Evolutionary conservation across 1,140 invertebrate genomes (phyloP).

Genomic region (Zaprionus inermis): DNA sequence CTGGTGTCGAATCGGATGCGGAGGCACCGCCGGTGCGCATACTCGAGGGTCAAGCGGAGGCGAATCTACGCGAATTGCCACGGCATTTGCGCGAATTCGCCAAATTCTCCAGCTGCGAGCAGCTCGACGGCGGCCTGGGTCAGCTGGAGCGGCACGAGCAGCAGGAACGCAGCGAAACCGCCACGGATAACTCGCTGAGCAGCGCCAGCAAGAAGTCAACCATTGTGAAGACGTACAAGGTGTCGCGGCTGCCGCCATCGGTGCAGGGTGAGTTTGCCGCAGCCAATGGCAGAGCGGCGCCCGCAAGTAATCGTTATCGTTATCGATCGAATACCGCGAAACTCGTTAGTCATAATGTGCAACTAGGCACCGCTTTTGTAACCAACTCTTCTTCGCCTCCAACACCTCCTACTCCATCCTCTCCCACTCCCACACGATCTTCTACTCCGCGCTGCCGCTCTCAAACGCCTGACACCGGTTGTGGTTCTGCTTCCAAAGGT

Average conservation of each 20-base stretch:
- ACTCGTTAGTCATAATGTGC: constrained; percentile 73
- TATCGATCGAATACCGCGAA: constrained; percentile 66
- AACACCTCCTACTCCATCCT: not conserved
- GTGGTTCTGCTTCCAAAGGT: constrained; percentile 62
- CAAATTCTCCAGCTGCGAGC: constrained; percentile 78
- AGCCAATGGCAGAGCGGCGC: constrained; percentile 11
- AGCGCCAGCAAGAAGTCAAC: constrained; percentile 76
- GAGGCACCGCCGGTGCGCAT: constrained; percentile 86
- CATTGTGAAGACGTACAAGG: constrained; percentile 79
- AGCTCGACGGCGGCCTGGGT: constrained; percentile 62
- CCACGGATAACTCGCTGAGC: constrained; percentile 84
- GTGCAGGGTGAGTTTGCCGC: constrained; percentile 73
- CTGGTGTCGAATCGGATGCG: constrained; percentile 84
- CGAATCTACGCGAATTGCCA: constrained; percentile 87
- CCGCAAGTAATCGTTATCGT: constrained; percentile 57
- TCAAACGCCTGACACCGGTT: constrained; percentile 50
- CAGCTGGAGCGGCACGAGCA: constrained; percentile 68
- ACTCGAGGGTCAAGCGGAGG: constrained; percentile 85
- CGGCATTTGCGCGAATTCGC: constrained; percentile 91
- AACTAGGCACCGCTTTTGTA: constrained; percentile 61
- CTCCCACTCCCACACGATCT: not conserved
- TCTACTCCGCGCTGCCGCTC: constrained; percentile 28
- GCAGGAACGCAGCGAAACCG: constrained; percentile 71
- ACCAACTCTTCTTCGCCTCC: constrained; percentile 52
- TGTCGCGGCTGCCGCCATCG: constrained; percentile 74